Percentiles rank a stretch among this genome's conserved stretches.
These are phyloP conservation scores for Rhea pennata DNA, from an alignment of 2,113 vertebrate genomes.

Conservation along the genomic window DNA sequence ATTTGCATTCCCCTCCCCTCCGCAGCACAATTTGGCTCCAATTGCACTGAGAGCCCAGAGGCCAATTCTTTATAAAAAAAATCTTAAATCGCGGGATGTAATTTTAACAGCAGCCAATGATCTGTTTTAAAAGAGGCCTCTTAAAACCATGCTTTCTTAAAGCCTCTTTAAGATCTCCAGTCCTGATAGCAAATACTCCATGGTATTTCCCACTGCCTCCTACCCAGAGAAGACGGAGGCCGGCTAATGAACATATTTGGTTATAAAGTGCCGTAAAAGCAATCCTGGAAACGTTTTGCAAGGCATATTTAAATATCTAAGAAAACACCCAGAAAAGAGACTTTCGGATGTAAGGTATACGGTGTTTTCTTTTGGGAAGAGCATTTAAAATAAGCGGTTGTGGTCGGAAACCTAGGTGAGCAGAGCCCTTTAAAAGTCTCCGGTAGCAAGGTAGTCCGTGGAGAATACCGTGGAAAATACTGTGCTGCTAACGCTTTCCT, in stretches of 20 bases:
- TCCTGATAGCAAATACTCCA: background rate
- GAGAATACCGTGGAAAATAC: background rate
- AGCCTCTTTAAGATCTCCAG: background rate
- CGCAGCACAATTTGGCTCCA: background rate
- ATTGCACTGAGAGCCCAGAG: background rate
- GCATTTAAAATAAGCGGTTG: background rate
- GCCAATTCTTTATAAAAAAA: background rate
- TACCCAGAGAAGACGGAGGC: background rate
- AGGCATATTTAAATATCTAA: background rate
- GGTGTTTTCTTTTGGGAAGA: background rate
- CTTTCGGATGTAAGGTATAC: rapidly evolving
- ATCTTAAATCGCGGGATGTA: background rate
- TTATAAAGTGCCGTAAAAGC: background rate
- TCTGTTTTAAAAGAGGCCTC: background rate
- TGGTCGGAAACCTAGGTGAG: background rate
- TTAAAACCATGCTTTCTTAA: background rate
- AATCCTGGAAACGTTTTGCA: background rate
- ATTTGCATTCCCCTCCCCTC: background rate
- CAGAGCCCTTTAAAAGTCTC: background rate
- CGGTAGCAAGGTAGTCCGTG: background rate
- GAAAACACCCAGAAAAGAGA: background rate
- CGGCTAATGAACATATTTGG: background rate
- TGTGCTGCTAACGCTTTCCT: background rate
- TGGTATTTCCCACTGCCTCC: background rate
- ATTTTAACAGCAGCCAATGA: background rate